Evolutionary conservation across 53 echinoderm and acorn worm species (phyloP).

Genomic region (Echinarachnius parma): DNA sequence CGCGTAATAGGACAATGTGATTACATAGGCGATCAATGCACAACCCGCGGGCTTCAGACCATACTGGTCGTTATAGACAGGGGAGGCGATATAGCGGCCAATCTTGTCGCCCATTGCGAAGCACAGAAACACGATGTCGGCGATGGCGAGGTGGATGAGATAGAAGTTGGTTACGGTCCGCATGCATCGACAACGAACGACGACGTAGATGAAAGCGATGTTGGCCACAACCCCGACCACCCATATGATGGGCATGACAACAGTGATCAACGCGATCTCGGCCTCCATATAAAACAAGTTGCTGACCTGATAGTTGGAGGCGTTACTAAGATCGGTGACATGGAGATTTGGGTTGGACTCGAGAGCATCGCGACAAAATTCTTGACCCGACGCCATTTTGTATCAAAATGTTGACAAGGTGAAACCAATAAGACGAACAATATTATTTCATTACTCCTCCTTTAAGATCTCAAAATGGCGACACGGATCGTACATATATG

Average conservation of each 20-base stretch:
- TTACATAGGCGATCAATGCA: slow-evolving; percentile 42
- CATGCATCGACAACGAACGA: slow-evolving; percentile 61
- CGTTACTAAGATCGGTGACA: no score
- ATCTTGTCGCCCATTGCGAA: slow-evolving; percentile 71
- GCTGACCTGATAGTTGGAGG: no score
- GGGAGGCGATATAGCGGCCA: slow-evolving; percentile 53
- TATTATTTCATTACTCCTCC: no score
- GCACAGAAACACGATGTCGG: slow-evolving; percentile 65
- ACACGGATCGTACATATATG: no score
- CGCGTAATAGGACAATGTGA: slow-evolving; percentile 55
- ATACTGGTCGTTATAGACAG: slow-evolving; percentile 56
- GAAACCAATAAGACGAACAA: no score
- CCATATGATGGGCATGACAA: slow-evolving; percentile 72
- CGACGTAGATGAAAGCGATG: slow-evolving; percentile 71
- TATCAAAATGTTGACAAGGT: no score
- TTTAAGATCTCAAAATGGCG: no score
- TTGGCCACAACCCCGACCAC: slow-evolving; percentile 57
- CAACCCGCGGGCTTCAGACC: slow-evolving; percentile 60
- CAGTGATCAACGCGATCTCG: slow-evolving; percentile 49
- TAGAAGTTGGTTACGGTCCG: slow-evolving; percentile 86
- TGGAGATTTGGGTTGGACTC: no score
- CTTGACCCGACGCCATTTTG: no score
- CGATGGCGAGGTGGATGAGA: slow-evolving; percentile 73
- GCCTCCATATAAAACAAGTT: slow-evolving; percentile 42
- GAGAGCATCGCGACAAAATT: no score